Evolutionary conservation across 2,888 invertebrate genomes (phyloP), one percentile per base, ranked within the genome.

Genomic region (Disparrhopalites patrizii): DNA sequence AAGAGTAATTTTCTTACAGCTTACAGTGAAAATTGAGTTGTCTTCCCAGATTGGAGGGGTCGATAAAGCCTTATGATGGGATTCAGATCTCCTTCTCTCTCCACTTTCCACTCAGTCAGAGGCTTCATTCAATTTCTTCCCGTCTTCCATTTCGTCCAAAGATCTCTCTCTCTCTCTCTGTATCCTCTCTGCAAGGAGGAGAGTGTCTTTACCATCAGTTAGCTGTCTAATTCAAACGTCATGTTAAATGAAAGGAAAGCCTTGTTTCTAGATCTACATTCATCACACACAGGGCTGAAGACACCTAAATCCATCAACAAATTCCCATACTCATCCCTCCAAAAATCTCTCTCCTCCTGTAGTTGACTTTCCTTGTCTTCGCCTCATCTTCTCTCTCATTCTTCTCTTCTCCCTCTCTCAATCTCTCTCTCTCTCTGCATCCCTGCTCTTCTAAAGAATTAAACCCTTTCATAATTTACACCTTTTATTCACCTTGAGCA

Each of bases 21-120:
- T 52, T 52, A n/a, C n/a, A n/a, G 52, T 52, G 13, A 52, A 52
- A 52, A 52, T 52, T 52, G 52, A 52, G 52, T 52, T 52, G 52
- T 52, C 52, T 52, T 52, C 28, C n/a, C n/a, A n/a, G n/a, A n/a
- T 28, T 52, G 28, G 52, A 52, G 27, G 7, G 28, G 18, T 52
- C 28, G 28, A 52, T 52, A 52, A 52, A 52, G 30, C n/a, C 30
- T 52, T 30, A 52, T 52, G 52, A 30, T 52, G 52, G 25, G 51
- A 43, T 51, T 51, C 25, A 36, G 8, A 18, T 40, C 20, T 40
- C 20, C 20, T 40, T 40, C 40, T 40, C 36, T 13, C 13, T 36
- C 13, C 36, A 40, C 20, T 52, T 28, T 27, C 25, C 18, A 23
- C 25, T 52, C 52, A 52, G 52, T 28, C 52, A 52, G 52, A 52